Evolutionary conservation across 1,140 invertebrate species (phyloP), one percentile per base, ranked within the genome.

Genomic region (Ceratina calcarata): DNA sequence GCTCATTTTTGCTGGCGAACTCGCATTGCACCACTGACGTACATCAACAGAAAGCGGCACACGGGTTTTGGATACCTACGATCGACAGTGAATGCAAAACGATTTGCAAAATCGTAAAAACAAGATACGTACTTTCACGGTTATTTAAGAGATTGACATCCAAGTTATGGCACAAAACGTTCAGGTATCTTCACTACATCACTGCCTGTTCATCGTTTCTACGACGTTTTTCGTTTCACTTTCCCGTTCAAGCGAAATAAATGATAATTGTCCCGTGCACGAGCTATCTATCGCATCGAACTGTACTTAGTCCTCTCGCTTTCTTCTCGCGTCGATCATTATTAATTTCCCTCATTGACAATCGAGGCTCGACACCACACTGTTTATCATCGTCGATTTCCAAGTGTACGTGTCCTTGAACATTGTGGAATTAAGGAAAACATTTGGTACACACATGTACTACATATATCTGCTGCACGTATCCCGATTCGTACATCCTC

Each of bases 301-400:
- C 8, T 45, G 37, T 57, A 55, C 53, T n/a, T n/a, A n/a, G n/a
- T 24, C 2, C 49, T 32, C 16, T 18, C n/a, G 32, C 45, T 18
- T 32, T 20, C 32, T 66, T 66, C 57, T 74, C 6, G 27, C 37
- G 15, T 67, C 18, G 53, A 53, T 60, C 70, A 74, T 74, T 45
- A 79, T 74, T 79, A 58, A 79, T 51, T 74, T 51, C 7, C 6
- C 15, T n/a, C 37, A 61, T 74, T 79, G 53, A 74, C 62, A 74
- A 74, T 79, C 78, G 53, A 66, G 22, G 32, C 58, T 32, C 65
- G 65, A 77, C 3, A 12, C 58, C 37, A 64, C 45, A 78, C 58
- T 71, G 61, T 64, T 37, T 57, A 60, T 78, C 61, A 78, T 64
- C 10, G 16, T 15, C 3, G 6, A 62, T 71, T 55, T 49, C 15